Base-by-base conservation (phyloP, 2,797 vertebrate species). In the Eulemur rubriventer region DNA sequence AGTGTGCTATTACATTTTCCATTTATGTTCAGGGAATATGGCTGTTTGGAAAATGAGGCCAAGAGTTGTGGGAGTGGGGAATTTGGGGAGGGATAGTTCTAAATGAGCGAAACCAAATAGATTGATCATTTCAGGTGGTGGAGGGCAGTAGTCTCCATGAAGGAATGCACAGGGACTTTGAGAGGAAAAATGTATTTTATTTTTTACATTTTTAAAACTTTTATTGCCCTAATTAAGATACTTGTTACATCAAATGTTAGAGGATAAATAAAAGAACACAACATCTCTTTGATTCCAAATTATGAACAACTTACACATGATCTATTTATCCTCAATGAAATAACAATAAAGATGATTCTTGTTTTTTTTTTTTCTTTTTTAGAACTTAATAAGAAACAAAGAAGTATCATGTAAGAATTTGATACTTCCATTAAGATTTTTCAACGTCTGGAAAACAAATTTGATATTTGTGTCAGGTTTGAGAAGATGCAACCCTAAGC, bases 1-100 rank as follows among this genome's bases (percentile, higher is more conserved):
- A 98, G 98, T 98, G 98, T 98, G 98, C 94, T 91, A 70, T 98
- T 98, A 98, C 97, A 98, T 98, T 98, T 98, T 97, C 98, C 98
- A 97, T 97, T 97, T 97, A 98, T 93, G 97, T 91, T 96, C 94
- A 80, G 67, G 0, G 59, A 98, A 93, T 96, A 92, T 0, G 76
- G 69, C 94, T 98, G 83, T 78, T 73, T 84, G 97, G 97, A 97
- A 98, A 98, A 97, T 50, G 91, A 98, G 93, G 90, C 95, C 96
- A 96, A 98, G 97, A 96, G 89, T 92, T 35, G 11, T 14, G 2
- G 35, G 55, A 3, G 8, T 24, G 28, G 50, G 91, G 59, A 59
- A 65, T 6, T 22, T 73, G 46, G 43, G 20, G 26, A 80, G 65
- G 97, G 96, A 95, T 57, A 96, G 93, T 67, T 91, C 95, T 81